phyloP scores from a whole-genome alignment of 2,888 invertebrate species.

The Ornithoptera alexandrae region DNA sequence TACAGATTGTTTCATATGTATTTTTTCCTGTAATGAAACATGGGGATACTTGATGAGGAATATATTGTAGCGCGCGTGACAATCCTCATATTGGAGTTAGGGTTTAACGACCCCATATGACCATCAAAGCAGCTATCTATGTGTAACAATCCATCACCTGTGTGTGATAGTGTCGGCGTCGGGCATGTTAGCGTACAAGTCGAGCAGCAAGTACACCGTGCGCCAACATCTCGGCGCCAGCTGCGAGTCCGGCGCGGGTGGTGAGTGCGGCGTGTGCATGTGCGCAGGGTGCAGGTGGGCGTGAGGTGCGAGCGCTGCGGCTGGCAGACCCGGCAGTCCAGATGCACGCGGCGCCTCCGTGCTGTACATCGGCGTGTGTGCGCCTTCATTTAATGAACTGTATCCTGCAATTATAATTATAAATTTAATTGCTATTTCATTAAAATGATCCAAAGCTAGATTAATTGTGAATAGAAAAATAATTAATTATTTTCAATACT shows the following conservation, averaged over 20 bases:
- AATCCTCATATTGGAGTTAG: no score
- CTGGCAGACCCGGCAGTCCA: constrained; percentile 15
- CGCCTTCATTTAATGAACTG: constrained; percentile 88
- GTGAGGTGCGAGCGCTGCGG: constrained; percentile 22
- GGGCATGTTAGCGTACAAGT: constrained; percentile 96
- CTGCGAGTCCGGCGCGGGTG: constrained; percentile 75
- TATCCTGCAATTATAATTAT: constrained; percentile 75
- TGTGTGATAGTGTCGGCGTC: constrained; percentile 95
- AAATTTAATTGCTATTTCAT: no score
- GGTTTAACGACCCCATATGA: no score
- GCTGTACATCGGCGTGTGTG: constrained; percentile 83
- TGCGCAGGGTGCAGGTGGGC: constrained; percentile 60
- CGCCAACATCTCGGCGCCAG: constrained; percentile 94
- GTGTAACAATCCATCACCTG: constrained; percentile 56
- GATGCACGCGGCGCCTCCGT: constrained; percentile 29
- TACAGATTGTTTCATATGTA: no score
- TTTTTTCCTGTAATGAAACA: no score
- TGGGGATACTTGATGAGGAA: no score
- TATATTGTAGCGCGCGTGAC: no score
- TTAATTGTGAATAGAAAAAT: no score
- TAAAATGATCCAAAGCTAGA: no score
- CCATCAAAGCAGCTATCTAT: no score
- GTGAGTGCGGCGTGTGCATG: constrained; percentile 61
- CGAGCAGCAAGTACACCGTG: constrained; percentile 94
- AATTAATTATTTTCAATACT: no score